Evolutionary conservation across 2,888 invertebrate species (phyloP), one percentile per base, ranked within the genome.

Genomic region (Suillia variegata): DNA sequence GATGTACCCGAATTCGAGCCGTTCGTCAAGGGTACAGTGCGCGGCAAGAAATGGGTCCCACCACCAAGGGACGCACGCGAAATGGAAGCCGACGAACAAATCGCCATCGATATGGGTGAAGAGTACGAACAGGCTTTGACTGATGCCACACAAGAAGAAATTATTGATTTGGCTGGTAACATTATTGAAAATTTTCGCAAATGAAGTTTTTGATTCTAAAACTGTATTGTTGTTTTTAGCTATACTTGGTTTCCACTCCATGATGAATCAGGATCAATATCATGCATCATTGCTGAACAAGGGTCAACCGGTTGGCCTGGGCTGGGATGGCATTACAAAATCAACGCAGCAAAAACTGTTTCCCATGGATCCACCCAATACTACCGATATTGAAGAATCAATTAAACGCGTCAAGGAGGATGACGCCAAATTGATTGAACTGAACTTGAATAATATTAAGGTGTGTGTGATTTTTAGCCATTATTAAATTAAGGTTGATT

Each of bases 181-280:
- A n/a, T n/a, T n/a, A n/a, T n/a, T 79, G 79, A 69, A 38, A 31
- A 54, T 5, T 34, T 1, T 12, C 26, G 6, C 10, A 6, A 26
- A 26, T 26, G 26, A 5, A 10, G 49, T 6, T 26, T 26, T 10
- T 26, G 10, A 26, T 26, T 26, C 26, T 26, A 26, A 5, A 26
- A 26, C 26, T n/a, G n/a, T n/a, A n/a, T n/a, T n/a, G n/a, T n/a
- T n/a, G n/a, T 10, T 5, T 10, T 26, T 84, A 94, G 98, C 97
- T 82, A 96, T 98, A 83, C 88, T 98, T 79, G 99, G 98, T 77
- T 97, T 99, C 88, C 98, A 99, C 85, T 98, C 98, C 65, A 98
- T 99, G 95, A 94, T 99, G 91, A 99, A 98, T 83, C 99, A 99
- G 85, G 97, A 98, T 80, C 99, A 99, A 85, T 99, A 97, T 84